Conservation (phyloP, 2,888 invertebrate species). For the Loripinus fragilis region DNA sequence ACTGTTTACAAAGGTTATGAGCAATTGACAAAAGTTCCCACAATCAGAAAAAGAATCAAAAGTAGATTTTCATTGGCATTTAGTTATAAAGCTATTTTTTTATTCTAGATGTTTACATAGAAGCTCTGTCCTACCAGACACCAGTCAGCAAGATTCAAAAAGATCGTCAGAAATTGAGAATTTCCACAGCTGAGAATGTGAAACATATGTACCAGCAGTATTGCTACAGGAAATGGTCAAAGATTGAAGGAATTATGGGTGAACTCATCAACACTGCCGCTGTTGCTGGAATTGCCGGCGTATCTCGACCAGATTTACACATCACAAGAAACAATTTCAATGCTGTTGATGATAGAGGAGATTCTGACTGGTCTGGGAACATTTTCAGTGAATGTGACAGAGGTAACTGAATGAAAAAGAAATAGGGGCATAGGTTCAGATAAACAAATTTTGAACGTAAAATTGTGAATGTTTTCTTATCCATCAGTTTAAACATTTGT, state of each 20-base stretch:
- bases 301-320: constrained; percentile 5
- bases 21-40: too few species aligned
- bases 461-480: too few species aligned
- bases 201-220: constrained; percentile 33
- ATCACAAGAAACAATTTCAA: not conserved
- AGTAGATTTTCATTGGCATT: too few species aligned
- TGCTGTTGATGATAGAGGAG: not conserved
- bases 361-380: not conserved
- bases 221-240: constrained; percentile 19
- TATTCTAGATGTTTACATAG: not conserved
- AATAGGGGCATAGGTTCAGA: too few species aligned
- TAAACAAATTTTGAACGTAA: too few species aligned
- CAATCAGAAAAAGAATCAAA: too few species aligned
- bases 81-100: too few species aligned
- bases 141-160: not conserved
- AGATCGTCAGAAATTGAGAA: not conserved
- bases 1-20: too few species aligned
- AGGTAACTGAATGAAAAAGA: not conserved
- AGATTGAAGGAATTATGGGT: not conserved
- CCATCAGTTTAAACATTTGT: too few species aligned
- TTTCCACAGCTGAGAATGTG: constrained; percentile 27
- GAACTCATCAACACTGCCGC: constrained; percentile 9
- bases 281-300: not conserved
- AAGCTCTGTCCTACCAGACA: not conserved
- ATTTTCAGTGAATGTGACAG: not conserved